Evolutionary conservation across 2,797 vertebrate genomes (phyloP), one percentile per base, ranked within the genome.

Genomic region (Hoplostethus atlanticus): DNA sequence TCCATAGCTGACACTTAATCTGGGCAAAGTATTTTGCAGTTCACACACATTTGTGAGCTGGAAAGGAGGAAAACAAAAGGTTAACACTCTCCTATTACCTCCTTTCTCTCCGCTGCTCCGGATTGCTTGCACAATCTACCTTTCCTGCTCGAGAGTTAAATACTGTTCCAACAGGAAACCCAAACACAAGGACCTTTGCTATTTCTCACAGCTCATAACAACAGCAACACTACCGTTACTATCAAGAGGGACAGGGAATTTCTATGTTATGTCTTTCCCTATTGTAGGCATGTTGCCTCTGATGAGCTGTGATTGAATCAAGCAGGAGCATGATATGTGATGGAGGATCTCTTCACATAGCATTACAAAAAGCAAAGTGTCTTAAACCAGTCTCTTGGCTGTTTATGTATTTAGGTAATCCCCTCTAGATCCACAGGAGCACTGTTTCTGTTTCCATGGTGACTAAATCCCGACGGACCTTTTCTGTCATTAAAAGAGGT

Each of bases 121-220:
- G 30, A 81, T 71, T 77, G 42, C 53, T 64, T 54, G 13, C 8
- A 11, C 40, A 42, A 42, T 42, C 11, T 12, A 42, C 38, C 40
- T 10, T 42, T 42, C 40, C 40, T 11, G 11, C 40, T 42, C 15
- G 12, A 79, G 69, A 83, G 63, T 76, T 68, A 52, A 81, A 69
- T 4, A 63, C 40, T n/a, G 8, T 42, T n/a, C 47, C 10, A 21
- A 31, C 16, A 10, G n/a, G 42, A 65, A 69, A 68, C 65, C 58
- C 17, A 58, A 44, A 28, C 10, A 3, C 31, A 63, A 47, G 51
- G 2, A 44, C 8, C 53, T 25, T 56, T n/a, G 6, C 1, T 11
- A 25, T 69, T 71, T 53, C 38, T 55, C 44, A 52, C 25, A 71
- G 55, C 38, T 82, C 48, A 73, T 60, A 25, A 71, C 82, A 78